Percentiles rank a stretch among this genome's conserved stretches.
Conservation (phyloP, 2,113 vertebrate species). For the Petroica traversi region DNA sequence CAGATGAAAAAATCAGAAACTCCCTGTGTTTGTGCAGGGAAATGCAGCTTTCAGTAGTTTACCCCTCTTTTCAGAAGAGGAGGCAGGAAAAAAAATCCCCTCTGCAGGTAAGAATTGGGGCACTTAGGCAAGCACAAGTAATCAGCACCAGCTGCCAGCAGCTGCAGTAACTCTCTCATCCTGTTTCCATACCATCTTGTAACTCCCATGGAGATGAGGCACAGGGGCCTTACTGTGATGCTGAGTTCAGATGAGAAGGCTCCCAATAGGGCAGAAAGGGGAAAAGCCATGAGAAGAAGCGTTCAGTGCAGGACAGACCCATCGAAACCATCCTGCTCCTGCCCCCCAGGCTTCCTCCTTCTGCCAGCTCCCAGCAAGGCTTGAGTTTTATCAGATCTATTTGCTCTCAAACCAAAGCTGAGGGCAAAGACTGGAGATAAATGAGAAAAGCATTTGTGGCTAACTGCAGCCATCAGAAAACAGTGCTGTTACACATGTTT, state of each 20-base stretch:
- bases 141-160: neutral
- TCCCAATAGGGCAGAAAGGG: neutral
- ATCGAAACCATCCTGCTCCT: neutral
- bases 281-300: rapidly evolving
- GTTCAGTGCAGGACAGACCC: rapidly evolving
- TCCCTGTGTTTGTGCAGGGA: neutral
- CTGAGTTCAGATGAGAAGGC: neutral
- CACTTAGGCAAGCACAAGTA: neutral
- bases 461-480: neutral
- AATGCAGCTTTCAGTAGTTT: neutral
- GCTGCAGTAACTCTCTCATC: neutral
- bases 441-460: neutral
- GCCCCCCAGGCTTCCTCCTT: neutral
- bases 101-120: neutral
- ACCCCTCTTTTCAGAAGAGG: neutral
- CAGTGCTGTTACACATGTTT: neutral
- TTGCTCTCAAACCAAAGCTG: neutral
- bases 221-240: neutral
- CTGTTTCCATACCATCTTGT: neutral
- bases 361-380: neutral
- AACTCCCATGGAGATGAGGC: neutral
- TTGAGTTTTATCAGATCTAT: neutral
- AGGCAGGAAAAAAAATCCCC: neutral
- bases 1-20: neutral
- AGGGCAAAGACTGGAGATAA: neutral